Conservation (phyloP, 2,888 invertebrate species). For the Creontiades dilutus region DNA sequence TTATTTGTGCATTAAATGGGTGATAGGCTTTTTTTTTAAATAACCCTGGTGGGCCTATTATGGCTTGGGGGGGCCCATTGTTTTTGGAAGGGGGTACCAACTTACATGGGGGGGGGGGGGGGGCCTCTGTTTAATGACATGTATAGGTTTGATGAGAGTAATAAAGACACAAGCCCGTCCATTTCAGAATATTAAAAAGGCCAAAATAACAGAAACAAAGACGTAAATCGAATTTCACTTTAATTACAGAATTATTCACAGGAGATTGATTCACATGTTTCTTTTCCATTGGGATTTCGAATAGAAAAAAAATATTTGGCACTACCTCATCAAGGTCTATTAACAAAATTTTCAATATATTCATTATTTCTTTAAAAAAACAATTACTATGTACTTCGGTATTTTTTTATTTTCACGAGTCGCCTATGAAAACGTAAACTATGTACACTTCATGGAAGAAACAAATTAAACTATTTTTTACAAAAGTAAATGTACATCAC, state of each 20-base stretch:
- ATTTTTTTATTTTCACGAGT: conserved; percentile 27
- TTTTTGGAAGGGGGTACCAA: too few species aligned
- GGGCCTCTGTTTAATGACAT: too few species aligned
- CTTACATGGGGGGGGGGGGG: too few species aligned
- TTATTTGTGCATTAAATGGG: too few species aligned
- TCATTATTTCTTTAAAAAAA: conserved; percentile 30
- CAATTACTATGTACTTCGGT: conserved; percentile 43
- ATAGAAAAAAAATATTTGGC: conserved; percentile 53
- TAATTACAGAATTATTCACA: conserved; percentile 66
- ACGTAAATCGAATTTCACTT: conserved; percentile 34
- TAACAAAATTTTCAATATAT: conserved; percentile 46
- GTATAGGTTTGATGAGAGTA: too few species aligned
- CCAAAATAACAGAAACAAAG: too few species aligned
- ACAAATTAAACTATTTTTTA: conserved; percentile 41
- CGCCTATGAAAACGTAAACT: conserved; percentile 32
- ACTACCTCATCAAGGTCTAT: conserved; percentile 55
- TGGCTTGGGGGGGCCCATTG: too few species aligned
- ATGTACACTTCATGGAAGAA: conserved; percentile 36
- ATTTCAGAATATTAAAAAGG: too few species aligned
- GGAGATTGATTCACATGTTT: conserved; percentile 25
- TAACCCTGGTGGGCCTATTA: too few species aligned
- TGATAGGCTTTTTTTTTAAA: too few species aligned
- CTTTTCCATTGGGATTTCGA: conserved; percentile 37
- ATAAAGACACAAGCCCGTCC: too few species aligned
- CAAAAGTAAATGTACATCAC: conserved; percentile 62